phyloP scores from a whole-genome alignment of 2,113 vertebrate species.

The Rhea pennata region DNA sequence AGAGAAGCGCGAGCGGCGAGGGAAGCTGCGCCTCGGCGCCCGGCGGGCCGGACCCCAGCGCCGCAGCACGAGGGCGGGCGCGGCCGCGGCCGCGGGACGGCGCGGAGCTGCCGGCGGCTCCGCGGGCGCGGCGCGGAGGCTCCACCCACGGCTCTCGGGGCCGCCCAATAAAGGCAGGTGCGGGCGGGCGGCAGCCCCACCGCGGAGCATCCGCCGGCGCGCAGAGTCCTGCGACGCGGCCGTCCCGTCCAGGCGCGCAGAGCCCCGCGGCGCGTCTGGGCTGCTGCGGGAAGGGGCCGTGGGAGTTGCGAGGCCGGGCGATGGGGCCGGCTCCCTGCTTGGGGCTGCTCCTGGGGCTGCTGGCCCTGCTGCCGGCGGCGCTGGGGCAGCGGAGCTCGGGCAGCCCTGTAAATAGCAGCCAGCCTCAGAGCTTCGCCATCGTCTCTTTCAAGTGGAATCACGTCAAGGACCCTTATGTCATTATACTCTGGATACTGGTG shows the following conservation, averaged over 20 bases:
- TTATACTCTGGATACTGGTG: constrained; percentile 89
- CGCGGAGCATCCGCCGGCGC: not conserved
- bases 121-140: constrained; percentile 15
- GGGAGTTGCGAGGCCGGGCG: not conserved
- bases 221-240: not conserved
- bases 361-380: not conserved
- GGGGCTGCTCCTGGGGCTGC: constrained; percentile 19
- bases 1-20: not conserved
- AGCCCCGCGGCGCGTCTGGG: not conserved
- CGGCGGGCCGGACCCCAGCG: not conserved
- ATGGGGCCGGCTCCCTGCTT: constrained; percentile 21
- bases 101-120: not conserved
- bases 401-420: not conserved
- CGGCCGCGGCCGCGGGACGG: too few species aligned
- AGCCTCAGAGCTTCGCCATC: constrained; percentile 72
- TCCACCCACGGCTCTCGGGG: constrained; percentile 45
- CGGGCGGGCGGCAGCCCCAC: not conserved
- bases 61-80: too few species aligned
- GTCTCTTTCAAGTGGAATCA: constrained; percentile 88
- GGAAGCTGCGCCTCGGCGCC: not conserved
- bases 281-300: constrained; percentile 32
- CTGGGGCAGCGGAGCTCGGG: not conserved
- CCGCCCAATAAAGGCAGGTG: constrained; percentile 70
- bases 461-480: constrained; percentile 84
- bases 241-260: too few species aligned